Base-by-base conservation (phyloP, 2,888 invertebrate genomes). In the Pachymerium ferrugineum region DNA sequence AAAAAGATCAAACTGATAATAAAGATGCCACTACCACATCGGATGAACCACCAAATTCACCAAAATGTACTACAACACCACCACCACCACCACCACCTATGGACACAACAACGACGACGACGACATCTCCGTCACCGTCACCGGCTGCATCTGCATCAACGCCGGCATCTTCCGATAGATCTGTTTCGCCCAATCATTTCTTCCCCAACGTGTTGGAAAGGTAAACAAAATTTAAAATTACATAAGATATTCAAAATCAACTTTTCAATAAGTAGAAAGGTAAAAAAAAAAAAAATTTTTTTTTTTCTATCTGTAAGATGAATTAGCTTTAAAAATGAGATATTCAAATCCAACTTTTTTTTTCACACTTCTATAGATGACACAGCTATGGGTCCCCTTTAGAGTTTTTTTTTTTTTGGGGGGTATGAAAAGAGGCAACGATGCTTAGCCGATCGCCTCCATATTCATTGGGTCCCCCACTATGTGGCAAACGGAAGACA, bases 1-100 rank as follows among this genome's bases (percentile, higher is more conserved):
- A 76, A 68, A 76, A 72, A 77, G 78, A 74, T 72, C 75, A 74
- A 73, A 19, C 12, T 6, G 62, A 54, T n/a, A 30, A 70, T 14
- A 33, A 33, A 33, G 70, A 33, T 6, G 70, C 8, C n/a, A n/a
- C 16, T 6, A 19, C 16, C 6, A 6, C 8, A 8, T 6, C 6
- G 16, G 16, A 54, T 6, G 62, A n/a, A 33, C n/a, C 70, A 8
- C 3, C 10, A 19, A 33, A 12, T 14, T 5, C 35, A 33, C 16
- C 30, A 6, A 29, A 30, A 28, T 5, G 16, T 12, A 54, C 62
- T 12, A 54, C 16, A 19, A 19, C 62, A n/a, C n/a, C 16, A n/a
- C 10, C 16, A n/a, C 6, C 10, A 54, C 10, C 8, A 8, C 8
- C 6, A 19, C 10, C 62, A 19, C 8, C 8, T n/a, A 19, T 54